Conservation (phyloP, 2,888 invertebrate species). For the Escarpia spicata region DNA sequence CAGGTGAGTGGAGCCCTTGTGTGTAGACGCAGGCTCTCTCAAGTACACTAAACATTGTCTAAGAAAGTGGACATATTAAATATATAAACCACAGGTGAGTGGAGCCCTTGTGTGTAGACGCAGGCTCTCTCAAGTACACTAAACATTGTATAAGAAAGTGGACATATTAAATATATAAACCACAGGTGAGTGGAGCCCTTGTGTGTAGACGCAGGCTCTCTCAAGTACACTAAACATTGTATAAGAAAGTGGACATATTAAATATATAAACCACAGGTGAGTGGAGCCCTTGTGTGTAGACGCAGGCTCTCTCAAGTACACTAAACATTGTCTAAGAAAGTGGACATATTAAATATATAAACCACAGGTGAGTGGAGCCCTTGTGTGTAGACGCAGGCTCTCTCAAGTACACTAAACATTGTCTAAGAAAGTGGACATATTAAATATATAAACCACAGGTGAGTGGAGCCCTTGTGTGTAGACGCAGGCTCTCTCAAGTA, state of each 20-base stretch:
- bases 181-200: constrained; percentile 72
- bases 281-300: too few species aligned
- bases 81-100: constrained; percentile 57
- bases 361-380: constrained; percentile 74
- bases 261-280: constrained; percentile 57
- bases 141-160: not conserved
- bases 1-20: constrained; percentile 69
- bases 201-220: not conserved
- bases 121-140: too few species aligned
- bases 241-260: not conserved
- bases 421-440: not conserved
- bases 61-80: not conserved
- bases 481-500: too few species aligned
- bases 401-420: not conserved
- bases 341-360: too few species aligned
- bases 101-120: too few species aligned
- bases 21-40: not conserved
- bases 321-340: not conserved
- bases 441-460: constrained; percentile 57
- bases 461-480: too few species aligned
- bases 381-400: not conserved
- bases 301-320: too few species aligned
- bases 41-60: not conserved
- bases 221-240: not conserved
- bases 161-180: too few species aligned